Conservation (phyloP, 1,140 invertebrate species). For the Zaprionus davidi region DNA sequence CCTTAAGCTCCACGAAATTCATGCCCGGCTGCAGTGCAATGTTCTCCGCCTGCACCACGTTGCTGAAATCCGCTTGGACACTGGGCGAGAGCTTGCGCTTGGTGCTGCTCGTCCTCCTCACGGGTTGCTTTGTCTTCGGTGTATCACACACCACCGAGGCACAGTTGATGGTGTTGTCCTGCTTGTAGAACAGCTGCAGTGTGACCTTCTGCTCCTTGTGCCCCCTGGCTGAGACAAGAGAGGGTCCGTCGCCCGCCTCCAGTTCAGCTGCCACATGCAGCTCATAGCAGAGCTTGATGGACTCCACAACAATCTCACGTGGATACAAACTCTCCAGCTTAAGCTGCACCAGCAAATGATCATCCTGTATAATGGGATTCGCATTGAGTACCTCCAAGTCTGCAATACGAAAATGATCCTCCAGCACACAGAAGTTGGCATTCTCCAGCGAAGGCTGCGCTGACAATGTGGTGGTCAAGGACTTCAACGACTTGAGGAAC, state of each 20-base stretch:
- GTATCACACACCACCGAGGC: constrained; percentile 88
- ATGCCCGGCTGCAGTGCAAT: constrained; percentile 88
- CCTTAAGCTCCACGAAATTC: constrained; percentile 88
- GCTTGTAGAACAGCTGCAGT: constrained; percentile 90
- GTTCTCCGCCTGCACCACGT: constrained; percentile 86
- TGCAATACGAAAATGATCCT: constrained; percentile 80
- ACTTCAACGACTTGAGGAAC: constrained; percentile 89
- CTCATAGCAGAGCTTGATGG: constrained; percentile 86
- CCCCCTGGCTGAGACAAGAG: constrained; percentile 13
- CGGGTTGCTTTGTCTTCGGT: constrained; percentile 85
- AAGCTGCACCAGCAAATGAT: constrained; percentile 86
- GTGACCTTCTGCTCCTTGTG: constrained; percentile 76
- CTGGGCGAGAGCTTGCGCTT: constrained; percentile 86
- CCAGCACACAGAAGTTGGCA: constrained; percentile 75
- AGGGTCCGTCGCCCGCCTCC: constrained; percentile 32
- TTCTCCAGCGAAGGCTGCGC: constrained; percentile 82
- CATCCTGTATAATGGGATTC: constrained; percentile 85
- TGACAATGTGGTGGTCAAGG: constrained; percentile 85
- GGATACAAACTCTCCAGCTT: constrained; percentile 87
- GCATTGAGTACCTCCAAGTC: constrained; percentile 68
- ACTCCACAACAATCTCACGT: constrained; percentile 85
- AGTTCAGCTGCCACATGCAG: constrained; percentile 63
- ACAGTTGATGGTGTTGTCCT: constrained; percentile 90
- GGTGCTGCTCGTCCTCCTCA: constrained; percentile 79
- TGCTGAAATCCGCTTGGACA: constrained; percentile 87